Percentiles rank a stretch among this genome's conserved stretches.
phyloP scores from a whole-genome alignment of 2,797 vertebrate genomes.

The Somateria mollissima region DNA sequence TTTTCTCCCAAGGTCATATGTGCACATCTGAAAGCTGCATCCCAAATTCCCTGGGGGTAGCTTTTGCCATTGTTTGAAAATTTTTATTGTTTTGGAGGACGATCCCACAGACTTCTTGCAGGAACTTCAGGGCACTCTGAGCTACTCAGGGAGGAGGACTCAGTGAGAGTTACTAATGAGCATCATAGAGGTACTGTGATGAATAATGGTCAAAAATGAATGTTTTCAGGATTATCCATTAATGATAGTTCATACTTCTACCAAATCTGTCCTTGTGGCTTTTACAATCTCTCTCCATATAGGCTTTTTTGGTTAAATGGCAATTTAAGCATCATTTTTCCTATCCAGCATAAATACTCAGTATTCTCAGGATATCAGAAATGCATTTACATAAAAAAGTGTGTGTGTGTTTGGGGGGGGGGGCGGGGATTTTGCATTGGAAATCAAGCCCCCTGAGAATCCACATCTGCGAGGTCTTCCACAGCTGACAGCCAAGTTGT shows the following conservation, averaged over 20 bases:
- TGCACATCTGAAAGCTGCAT: not conserved
- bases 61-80: constrained; percentile 9
- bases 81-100: not conserved
- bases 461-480: not conserved
- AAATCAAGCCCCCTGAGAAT: not conserved
- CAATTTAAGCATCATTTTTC: constrained; percentile 20
- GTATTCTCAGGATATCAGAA: not conserved
- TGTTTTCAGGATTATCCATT: not conserved
- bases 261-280: not conserved
- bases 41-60: not conserved
- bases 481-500: not conserved
- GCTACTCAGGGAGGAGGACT: not conserved
- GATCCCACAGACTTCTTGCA: not conserved
- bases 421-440: not conserved
- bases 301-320: not conserved
- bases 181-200: not conserved
- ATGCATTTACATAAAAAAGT: not conserved
- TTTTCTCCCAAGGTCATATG: not conserved
- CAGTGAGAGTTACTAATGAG: not conserved
- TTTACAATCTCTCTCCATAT: not conserved
- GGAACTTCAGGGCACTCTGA: not conserved
- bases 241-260: not conserved
- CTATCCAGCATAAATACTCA: constrained; percentile 29
- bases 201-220: not conserved
- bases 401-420: too few species aligned